phyloP scores from a whole-genome alignment of 2,797 vertebrate species.

The Trachurus trachurus region DNA sequence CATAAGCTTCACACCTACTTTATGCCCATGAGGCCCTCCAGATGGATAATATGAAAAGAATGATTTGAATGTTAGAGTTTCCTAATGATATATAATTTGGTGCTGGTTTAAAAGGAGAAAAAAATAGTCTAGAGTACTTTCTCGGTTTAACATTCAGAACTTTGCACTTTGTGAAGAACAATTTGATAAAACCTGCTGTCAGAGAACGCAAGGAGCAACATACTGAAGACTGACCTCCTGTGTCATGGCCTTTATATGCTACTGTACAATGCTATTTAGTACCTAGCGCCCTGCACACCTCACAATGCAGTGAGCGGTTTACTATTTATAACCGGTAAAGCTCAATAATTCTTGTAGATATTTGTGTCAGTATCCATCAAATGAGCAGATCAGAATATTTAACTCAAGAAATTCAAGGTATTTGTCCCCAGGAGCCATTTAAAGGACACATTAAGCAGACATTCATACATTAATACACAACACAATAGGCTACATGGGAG shows the following conservation, averaged over 20 bases:
- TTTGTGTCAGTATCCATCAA: not conserved
- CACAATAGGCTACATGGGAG: too few relatives aligned
- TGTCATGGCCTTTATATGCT: constrained; percentile 55
- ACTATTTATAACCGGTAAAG: constrained; percentile 1
- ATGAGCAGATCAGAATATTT: not conserved
- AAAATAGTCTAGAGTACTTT: not conserved
- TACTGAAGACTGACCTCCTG: not conserved
- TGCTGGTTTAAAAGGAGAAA: not conserved
- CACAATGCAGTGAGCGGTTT: constrained; percentile 48
- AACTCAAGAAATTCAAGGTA: too few relatives aligned
- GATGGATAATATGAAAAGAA: not conserved
- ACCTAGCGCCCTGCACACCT: constrained; percentile 59
- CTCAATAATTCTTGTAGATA: not conserved
- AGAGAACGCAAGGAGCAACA: not conserved
- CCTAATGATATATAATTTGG: not conserved
- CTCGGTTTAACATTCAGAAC: not conserved
- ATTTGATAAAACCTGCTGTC: too few relatives aligned
- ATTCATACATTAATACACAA: too few relatives aligned
- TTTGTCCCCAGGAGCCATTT: too few relatives aligned
- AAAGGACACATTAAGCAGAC: too few relatives aligned
- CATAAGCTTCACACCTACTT: not conserved
- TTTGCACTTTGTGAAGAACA: not conserved
- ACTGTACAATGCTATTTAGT: constrained; percentile 72
- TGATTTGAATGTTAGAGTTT: not conserved
- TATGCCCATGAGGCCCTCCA: not conserved